A percentile compares a stretch with the other conserved stretches of the same genome.
Evolutionary conservation across 2,888 invertebrate genomes (phyloP).

Genomic region (Aporophyla lueneburgensis): DNA sequence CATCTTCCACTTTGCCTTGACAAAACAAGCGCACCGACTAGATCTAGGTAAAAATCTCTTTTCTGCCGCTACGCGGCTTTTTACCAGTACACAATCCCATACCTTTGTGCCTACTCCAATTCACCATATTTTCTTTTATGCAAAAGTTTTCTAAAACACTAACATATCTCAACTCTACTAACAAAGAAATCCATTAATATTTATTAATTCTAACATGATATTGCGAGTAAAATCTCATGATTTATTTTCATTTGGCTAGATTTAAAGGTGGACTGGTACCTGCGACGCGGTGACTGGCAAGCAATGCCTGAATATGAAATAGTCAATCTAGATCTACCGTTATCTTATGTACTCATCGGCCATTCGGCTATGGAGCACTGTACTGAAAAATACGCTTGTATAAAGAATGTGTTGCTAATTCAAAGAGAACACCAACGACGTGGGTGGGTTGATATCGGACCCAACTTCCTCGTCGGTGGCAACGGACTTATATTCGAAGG

Average conservation of each 20-base stretch:
- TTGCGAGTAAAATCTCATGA: conserved; percentile 26
- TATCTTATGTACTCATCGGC: conserved; percentile 79
- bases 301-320: conserved; percentile 78
- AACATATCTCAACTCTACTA: conserved; percentile 3
- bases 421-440: conserved; percentile 78
- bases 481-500: conserved; percentile 84
- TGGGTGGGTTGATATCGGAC: conserved; percentile 80
- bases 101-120: neutral
- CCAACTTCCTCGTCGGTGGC: conserved; percentile 83
- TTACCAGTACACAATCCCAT: neutral
- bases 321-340: conserved; percentile 75
- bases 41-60: conserved; percentile 80
- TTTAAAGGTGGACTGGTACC: conserved; percentile 84
- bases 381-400: conserved; percentile 75
- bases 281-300: conserved; percentile 85
- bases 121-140: neutral
- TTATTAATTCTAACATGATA: neutral
- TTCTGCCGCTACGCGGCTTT: conserved; percentile 27
- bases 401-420: conserved; percentile 74
- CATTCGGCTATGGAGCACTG: conserved; percentile 79
- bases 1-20: conserved; percentile 76
- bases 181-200: neutral
- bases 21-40: conserved; percentile 72
- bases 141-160: neutral
- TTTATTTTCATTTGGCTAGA: conserved; percentile 75